A percentile compares a stretch with the other conserved stretches of the same genome.
phyloP scores from a whole-genome alignment of 2,797 vertebrate species.

The Cuculus canorus region DNA sequence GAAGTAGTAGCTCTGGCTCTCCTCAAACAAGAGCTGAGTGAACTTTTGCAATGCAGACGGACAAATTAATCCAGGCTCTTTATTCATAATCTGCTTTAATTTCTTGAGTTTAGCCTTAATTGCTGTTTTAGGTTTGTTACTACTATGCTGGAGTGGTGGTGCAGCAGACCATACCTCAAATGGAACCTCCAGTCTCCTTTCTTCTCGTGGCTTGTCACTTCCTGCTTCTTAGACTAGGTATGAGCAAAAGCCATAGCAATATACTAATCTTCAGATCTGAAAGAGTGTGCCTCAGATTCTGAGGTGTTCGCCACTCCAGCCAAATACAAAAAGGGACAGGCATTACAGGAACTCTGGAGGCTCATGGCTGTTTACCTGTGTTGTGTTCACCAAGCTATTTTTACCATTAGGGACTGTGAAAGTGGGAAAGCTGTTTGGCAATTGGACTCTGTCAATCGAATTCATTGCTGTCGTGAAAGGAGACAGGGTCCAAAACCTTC shows the following conservation, averaged over 20 bases:
- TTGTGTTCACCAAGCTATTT: background rate
- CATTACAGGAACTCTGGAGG: background rate
- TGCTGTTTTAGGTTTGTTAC: background rate
- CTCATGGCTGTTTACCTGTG: background rate
- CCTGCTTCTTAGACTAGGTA: background rate
- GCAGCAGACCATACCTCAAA: background rate
- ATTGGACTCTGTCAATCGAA: background rate
- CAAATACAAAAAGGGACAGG: background rate
- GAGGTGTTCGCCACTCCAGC: background rate
- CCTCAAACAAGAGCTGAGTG: background rate
- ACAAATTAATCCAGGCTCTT: background rate
- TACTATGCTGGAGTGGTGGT: background rate
- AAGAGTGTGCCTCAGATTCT: background rate
- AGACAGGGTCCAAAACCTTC: background rate
- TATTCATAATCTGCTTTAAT: background rate
- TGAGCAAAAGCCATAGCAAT: background rate
- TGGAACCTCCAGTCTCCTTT: background rate
- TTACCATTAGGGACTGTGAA: background rate
- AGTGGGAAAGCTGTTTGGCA: background rate
- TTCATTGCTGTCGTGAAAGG: background rate
- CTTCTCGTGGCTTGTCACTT: background rate
- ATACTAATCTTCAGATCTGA: background rate
- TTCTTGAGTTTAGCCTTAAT: background rate
- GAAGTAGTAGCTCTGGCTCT: background rate
- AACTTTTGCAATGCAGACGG: background rate